Evolutionary conservation across 2,888 invertebrate species (phyloP), one percentile per base, ranked within the genome.

Genomic region (Rutpela maculata): DNA sequence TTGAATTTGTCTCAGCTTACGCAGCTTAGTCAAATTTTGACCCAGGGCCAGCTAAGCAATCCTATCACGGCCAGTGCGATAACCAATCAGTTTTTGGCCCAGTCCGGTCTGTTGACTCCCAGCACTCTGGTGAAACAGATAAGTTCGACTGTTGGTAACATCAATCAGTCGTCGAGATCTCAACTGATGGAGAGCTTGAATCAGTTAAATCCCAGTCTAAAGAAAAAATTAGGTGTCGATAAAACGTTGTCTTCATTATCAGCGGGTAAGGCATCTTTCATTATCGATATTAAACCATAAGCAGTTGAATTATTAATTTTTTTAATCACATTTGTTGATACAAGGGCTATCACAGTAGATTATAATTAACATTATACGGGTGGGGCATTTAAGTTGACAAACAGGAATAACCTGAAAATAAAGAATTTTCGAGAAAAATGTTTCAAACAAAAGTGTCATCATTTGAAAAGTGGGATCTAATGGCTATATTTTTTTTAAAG

Each of bases 1-100:
- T 75, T 88, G 72, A 86, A 82, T 74, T 78, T 85, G 6, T 75
- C 82, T 7, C 87, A 88, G 73, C 83, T 85, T 31, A 81, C 85
- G 9, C 87, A 87, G 75, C 79, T 88, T 10, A 84, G 83, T 62
- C 86, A 86, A 67, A 81, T 85, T 59, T 78, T 87, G 56, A 78
- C 85, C 7, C 85, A 86, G 69, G 84, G 83, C 11, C 83, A 84
- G 65, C 65, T 85, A 26, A 81, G 66, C 56, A 82, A 83, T 63
- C 84, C 83, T 11, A 59, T 79, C 50, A 80, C 82, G 19, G 82
- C 84, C 5, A 80, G 80, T 50, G 81, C 83, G 4, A 78, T 84
- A 50, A 80, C 82, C 10, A 84, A 77, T 67, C 85, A 82, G 67
- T 82, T 83, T 75, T 74, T 85, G 66, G 65, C 82, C 11, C 82